A percentile compares a stretch with the other conserved stretches of the same genome.
Evolutionary conservation across 2,113 vertebrate species (phyloP).

Genomic region (Psilopogon haemacephalus): DNA sequence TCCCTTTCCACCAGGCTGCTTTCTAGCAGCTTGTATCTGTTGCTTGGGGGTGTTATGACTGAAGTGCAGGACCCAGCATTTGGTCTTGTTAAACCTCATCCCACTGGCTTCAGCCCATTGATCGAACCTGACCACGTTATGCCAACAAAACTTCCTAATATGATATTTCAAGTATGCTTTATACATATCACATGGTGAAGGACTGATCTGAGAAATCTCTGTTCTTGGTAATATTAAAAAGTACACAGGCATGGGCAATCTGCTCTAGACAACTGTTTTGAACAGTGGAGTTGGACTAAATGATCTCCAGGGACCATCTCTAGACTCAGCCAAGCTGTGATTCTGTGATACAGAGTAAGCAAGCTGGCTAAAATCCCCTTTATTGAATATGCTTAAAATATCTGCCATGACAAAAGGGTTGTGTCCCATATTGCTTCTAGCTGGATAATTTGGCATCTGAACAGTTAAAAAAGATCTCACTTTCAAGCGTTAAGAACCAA

Average conservation of each 20-base stretch:
- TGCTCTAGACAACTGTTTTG: not conserved
- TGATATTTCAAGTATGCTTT: not conserved
- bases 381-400: not conserved
- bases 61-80: too few relatives aligned
- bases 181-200: not conserved
- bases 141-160: not conserved
- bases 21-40: too few relatives aligned
- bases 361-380: not conserved
- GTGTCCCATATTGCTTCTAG: not conserved
- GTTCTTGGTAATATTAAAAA: not conserved
- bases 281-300: not conserved
- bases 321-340: rapidly evolving
- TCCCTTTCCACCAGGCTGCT: too few relatives aligned
- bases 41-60: too few relatives aligned
- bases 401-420: not conserved
- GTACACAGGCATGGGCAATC: not conserved
- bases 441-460: not conserved
- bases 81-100: too few relatives aligned
- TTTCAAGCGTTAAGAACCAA: not conserved
- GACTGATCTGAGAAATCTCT: not conserved
- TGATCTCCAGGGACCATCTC: not conserved
- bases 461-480: not conserved
- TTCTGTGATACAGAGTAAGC: not conserved
- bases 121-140: not conserved
- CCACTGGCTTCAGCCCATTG: too few relatives aligned